Conservation (phyloP, 2,113 vertebrate species). For the Bubo blakistoni region DNA sequence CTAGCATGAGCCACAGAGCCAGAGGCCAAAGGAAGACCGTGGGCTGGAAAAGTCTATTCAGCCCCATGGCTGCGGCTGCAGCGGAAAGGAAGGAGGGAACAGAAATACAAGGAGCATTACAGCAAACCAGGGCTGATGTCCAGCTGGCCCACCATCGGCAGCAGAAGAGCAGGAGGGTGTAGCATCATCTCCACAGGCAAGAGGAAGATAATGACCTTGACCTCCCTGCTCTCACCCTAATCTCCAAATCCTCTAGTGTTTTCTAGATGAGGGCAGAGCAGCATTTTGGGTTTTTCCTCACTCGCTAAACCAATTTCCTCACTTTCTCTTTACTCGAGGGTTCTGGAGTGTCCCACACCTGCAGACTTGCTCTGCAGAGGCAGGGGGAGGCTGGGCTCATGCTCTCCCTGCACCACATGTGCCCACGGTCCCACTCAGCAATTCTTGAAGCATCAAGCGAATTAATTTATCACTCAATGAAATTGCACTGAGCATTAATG, state of each 20-base stretch:
- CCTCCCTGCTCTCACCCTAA: neutral
- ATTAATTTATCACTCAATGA: conserved; percentile 47
- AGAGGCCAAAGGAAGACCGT: neutral
- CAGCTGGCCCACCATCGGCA: accelerated
- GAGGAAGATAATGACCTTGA: neutral
- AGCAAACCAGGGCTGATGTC: neutral
- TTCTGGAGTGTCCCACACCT: neutral
- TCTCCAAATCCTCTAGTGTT: neutral
- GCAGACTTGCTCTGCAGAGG: neutral
- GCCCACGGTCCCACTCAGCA: neutral
- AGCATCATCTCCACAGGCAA: neutral
- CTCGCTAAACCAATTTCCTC: neutral
- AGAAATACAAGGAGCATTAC: neutral
- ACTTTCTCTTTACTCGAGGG: neutral
- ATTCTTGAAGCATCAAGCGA: conserved; percentile 28
- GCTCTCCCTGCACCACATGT: neutral
- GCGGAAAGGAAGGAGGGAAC: neutral
- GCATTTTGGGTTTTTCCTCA: neutral
- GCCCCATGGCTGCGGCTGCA: accelerated
- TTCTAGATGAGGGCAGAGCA: neutral
- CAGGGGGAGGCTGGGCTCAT: neutral
- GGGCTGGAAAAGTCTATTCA: neutral
- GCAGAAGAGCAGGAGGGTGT: neutral
- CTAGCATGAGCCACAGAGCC: accelerated
- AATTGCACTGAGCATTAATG: conserved; percentile 40